Evolutionary conservation across 2,888 invertebrate genomes (phyloP).

Genomic region (Alcis repandata): DNA sequence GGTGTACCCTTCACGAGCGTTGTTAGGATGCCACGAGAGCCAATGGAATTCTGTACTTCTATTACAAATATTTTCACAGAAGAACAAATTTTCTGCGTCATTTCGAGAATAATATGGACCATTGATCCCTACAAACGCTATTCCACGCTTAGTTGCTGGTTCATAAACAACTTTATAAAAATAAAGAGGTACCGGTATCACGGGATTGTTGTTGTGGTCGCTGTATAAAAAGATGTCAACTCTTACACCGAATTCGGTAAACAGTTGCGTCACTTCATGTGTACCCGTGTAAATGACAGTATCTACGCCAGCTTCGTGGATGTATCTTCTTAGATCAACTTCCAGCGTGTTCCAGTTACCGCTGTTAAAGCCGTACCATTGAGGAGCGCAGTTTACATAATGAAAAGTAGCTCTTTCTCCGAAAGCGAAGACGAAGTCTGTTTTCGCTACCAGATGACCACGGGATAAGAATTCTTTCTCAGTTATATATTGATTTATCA

Average conservation of each 20-base stretch:
- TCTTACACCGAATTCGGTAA: constrained; percentile 67
- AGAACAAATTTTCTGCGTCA: constrained; percentile 67
- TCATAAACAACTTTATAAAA: constrained; percentile 87
- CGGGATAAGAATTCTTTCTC: constrained; percentile 79
- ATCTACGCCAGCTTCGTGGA: constrained; percentile 64
- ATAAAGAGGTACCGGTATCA: constrained; percentile 79
- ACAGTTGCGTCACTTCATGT: constrained; percentile 84
- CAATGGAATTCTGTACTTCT: constrained; percentile 83
- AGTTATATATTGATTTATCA: constrained; percentile 74
- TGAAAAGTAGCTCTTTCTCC: constrained; percentile 88
- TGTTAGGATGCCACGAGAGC: constrained; percentile 85
- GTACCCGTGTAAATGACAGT: constrained; percentile 88
- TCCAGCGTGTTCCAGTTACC: constrained; percentile 88
- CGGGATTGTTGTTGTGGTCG: constrained; percentile 72
- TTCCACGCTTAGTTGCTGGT: constrained; percentile 73
- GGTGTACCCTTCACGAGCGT: constrained; percentile 81
- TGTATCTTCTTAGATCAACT: constrained; percentile 72
- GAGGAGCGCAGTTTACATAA: constrained; percentile 89
- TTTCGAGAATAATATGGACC: constrained; percentile 82
- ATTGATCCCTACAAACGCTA: constrained; percentile 88
- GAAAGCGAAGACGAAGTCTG: constrained; percentile 87
- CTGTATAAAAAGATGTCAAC: constrained; percentile 73
- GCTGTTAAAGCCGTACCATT: constrained; percentile 89
- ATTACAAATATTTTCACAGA: constrained; percentile 83
- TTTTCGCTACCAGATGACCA: constrained; percentile 89